These are phyloP conservation scores for Dufourea novaeangliae DNA, from an alignment of 1,140 invertebrate species.

Conservation along the genomic window DNA sequence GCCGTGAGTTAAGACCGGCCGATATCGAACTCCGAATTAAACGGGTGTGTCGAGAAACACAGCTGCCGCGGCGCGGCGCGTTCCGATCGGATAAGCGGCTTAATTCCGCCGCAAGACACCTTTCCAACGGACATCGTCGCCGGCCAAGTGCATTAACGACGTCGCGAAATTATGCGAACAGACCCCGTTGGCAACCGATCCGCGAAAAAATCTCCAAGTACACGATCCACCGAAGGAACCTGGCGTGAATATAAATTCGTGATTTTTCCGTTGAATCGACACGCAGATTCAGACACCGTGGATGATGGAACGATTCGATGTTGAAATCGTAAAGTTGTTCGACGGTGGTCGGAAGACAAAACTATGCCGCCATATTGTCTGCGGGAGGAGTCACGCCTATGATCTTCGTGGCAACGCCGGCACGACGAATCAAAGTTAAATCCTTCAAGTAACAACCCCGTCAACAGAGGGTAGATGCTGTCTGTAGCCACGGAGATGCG, in stretches of 20 bases:
- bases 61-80: slow-evolving; percentile 52
- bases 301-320: too few species aligned
- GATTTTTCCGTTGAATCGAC: too few species aligned
- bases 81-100: slow-evolving; percentile 59
- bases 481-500: slow-evolving; percentile 80
- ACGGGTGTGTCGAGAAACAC: slow-evolving; percentile 56
- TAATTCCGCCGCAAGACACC: slow-evolving; percentile 61
- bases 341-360: too few species aligned
- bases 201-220: not conserved
- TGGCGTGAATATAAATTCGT: too few species aligned
- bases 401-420: slow-evolving; percentile 51
- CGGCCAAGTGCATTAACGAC: slow-evolving; percentile 40
- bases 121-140: slow-evolving; percentile 46
- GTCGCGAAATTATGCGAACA: slow-evolving; percentile 20
- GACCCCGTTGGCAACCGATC: not conserved
- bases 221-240: too few species aligned
- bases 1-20: slow-evolving; percentile 12
- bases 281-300: too few species aligned
- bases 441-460: slow-evolving; percentile 79
- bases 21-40: slow-evolving; percentile 60
- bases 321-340: too few species aligned
- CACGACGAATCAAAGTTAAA: slow-evolving; percentile 77
- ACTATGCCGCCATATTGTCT: slow-evolving; percentile 17
- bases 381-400: slow-evolving; percentile 62
- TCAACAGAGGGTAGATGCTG: slow-evolving; percentile 81